Base-by-base conservation (phyloP, 2,888 invertebrate genomes). In the Sesia apiformis region DNA sequence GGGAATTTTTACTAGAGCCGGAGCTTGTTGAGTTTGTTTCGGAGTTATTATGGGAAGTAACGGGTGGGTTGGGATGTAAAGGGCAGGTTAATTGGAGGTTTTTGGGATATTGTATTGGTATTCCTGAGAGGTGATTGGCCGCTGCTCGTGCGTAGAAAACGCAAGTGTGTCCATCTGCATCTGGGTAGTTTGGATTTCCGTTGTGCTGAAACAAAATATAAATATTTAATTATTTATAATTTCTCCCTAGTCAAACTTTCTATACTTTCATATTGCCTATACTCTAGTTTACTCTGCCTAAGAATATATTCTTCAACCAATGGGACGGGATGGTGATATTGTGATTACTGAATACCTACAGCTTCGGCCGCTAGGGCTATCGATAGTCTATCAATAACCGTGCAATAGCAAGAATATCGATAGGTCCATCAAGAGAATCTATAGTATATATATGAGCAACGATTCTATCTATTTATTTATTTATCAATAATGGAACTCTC, bases 171-270 rank as follows among this genome's bases (percentile, higher is more conserved):
- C 89, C 89, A 72, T 90, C 90, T 4, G 78, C 76, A 72, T 98
- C 98, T 52, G 96, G 93, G 70, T 94, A 94, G 76, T 95, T 95
- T 0, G 97, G 96, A 84, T 97, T 97, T 60, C 97, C 98, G 78
- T 97, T 97, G 84, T 98, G 95, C 98, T 98, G 91, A 0, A 66
- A 65, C 6, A 52, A 51, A 8, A 54, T n/a, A 23, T 23, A 23
- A 23, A 23, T 23, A 23, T 23, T 23, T 23, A 23, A 23, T 7
- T 49, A 8, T n/a, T 49, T n/a, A n/a, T 51, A 23, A 23, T 23
- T 23, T 23, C 23, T 23, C 23, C 38, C 50, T 8, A 0, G 39
- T 4, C 39, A 39, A 3, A 39, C 5, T 23, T 23, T 23, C 23
- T 23, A 23, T 23, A 23, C 23, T 23, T 23, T 23, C 23, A 23